Evolutionary conservation across 2,888 invertebrate genomes (phyloP), one percentile per base, ranked within the genome.

Genomic region (Netelia fuscicornis): DNA sequence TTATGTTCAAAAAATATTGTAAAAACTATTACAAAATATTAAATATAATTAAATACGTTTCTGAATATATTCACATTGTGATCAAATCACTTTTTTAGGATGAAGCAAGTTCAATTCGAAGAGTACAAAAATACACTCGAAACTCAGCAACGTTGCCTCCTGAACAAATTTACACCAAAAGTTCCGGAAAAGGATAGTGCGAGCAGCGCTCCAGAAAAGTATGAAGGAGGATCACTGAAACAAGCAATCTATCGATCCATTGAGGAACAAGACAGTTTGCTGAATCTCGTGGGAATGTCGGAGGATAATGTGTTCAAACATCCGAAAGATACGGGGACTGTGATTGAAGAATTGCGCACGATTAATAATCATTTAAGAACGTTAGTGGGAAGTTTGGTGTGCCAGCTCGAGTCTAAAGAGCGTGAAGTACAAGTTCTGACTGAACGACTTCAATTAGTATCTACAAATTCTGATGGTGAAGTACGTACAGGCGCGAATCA

Each of bases 311-410:
- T 86, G 0, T 95, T 94, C 87, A 96, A 95, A 90, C 94, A 94
- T 88, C 96, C 96, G 2, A 96, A 96, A 92, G 95, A 95, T 84
- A 95, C 96, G 71, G 94, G 94, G 75, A 95, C 94, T 37, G 95
- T 96, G 64, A 95, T 97, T 68, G 97, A 96, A 92, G 97, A 97
- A 91, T 92, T 97, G 62, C 95, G 95, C 91, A 96, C 95, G 67
- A 93, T 96, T 10, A 96, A 96, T 90, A 95, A 95, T 83, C 96
- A 96, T 89, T 92, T 97, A 67, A 95, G 96, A 85, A 93, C 94
- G 20, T 92, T 95, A 11, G 94, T 95, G 9, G 95, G 95, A 86
- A 95, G 95, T 90, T 93, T 97, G 74, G 94, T 96, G 13, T 93
- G 95, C 68, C 96, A 96, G 91, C 93, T 96, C 42, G 96, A 96